A percentile compares a stretch with the other conserved stretches of the same genome.
These are phyloP conservation scores for Drosophila eohydei DNA, from an alignment of 2,888 invertebrate genomes.

Conservation along the genomic window DNA sequence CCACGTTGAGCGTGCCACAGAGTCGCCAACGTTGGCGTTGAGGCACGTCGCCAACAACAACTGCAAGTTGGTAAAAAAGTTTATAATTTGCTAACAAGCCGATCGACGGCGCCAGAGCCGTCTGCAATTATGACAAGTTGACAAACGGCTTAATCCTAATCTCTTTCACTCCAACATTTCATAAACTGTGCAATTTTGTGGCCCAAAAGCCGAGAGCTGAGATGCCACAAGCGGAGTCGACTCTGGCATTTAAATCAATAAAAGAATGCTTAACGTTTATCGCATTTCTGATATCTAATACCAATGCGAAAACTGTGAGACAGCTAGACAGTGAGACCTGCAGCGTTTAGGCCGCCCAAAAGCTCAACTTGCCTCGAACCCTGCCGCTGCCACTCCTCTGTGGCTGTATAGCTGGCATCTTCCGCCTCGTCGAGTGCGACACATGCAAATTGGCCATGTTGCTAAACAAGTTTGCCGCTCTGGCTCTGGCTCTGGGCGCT, in stretches of 20 bases:
- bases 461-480: conserved; percentile 76
- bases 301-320: conserved; percentile 28
- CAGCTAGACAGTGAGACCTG: conserved; percentile 16
- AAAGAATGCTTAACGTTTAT: conserved; percentile 68
- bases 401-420: conserved; percentile 10
- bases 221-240: conserved; percentile 20
- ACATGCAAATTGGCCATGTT: conserved; percentile 81
- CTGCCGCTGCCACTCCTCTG: not conserved
- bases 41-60: conserved; percentile 28
- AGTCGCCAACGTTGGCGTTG: conserved; percentile 70
- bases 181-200: conserved; percentile 61
- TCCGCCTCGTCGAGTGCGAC: conserved; percentile 69
- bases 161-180: conserved; percentile 53
- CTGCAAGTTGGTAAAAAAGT: conserved; percentile 34
- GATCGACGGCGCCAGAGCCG: conserved; percentile 61
- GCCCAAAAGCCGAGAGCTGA: conserved; percentile 33
- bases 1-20: conserved; percentile 36
- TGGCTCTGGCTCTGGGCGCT: conserved; percentile 50
- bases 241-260: conserved; percentile 77
- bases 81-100: conserved; percentile 79
- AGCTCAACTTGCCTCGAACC: not conserved
- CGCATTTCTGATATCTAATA: conserved; percentile 77
- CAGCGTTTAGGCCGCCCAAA: conserved; percentile 28
- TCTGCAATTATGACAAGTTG: conserved; percentile 79
- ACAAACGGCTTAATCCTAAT: conserved; percentile 81